Percentiles rank a stretch among this genome's conserved stretches.
Conservation (phyloP, 2,797 vertebrate species). For the Gymnopithys bicolor region DNA sequence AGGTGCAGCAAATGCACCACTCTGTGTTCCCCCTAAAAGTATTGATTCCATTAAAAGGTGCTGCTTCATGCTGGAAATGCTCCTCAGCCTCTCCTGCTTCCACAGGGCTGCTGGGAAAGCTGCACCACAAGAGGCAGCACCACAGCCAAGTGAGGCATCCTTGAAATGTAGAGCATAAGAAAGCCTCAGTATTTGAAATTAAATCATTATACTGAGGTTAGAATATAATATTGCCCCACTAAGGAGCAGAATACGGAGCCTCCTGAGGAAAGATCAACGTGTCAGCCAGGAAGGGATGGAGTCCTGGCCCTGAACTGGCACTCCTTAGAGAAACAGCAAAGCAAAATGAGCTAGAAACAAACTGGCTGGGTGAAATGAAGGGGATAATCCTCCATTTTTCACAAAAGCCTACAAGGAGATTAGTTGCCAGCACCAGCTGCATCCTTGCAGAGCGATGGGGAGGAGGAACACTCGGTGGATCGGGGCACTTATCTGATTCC, state of each 20-base stretch:
- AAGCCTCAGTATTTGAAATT: neutral
- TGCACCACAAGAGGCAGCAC: neutral
- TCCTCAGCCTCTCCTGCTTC: neutral
- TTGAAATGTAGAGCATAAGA: neutral
- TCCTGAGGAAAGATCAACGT: neutral
- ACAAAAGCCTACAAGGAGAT: slow-evolving; percentile 31
- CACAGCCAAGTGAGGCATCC: neutral
- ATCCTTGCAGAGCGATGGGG: neutral
- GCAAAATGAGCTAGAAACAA: slow-evolving; percentile 22
- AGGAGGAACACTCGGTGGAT: neutral
- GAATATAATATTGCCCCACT: neutral
- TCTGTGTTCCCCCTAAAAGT: neutral
- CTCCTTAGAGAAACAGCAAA: neutral
- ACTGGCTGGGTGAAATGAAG: slow-evolving; percentile 31
- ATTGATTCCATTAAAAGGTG: neutral
- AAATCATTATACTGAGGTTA: neutral
- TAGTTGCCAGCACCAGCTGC: neutral
- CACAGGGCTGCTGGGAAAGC: neutral
- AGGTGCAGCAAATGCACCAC: neutral
- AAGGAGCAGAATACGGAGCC: neutral
- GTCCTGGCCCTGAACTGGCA: neutral
- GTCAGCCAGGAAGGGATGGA: neutral
- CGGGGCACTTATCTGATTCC: neutral
- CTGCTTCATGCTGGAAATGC: rapidly evolving
- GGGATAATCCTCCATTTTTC: slow-evolving; percentile 28